These are phyloP conservation scores for Valencia hispanica DNA, from an alignment of 2,797 vertebrate genomes.

Conservation along the genomic window DNA sequence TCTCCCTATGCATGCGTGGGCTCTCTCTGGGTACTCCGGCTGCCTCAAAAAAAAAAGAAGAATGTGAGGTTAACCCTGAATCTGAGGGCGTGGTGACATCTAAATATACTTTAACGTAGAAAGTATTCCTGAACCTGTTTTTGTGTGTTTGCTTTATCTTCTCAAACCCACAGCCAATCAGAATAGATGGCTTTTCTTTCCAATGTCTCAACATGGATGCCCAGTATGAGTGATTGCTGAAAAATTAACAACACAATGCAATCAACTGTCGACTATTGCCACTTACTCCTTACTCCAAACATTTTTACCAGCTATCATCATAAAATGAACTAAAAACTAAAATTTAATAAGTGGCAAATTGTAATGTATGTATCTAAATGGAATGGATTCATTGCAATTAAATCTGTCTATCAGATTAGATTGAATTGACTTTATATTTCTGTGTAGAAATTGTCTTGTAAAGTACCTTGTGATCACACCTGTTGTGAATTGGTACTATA, in stretches of 20 bases:
- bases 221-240: not conserved
- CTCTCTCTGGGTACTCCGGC: too few relatives aligned
- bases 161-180: not conserved
- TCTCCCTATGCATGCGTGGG: too few relatives aligned
- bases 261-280: not conserved
- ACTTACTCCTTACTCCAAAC: not conserved
- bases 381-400: not conserved
- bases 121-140: not conserved
- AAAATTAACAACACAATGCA: not conserved
- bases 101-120: not conserved
- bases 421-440: not conserved
- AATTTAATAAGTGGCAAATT: not conserved
- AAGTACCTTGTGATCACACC: not conserved
- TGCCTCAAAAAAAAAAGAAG: too few relatives aligned
- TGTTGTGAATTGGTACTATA: not conserved
- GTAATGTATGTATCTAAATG: not conserved
- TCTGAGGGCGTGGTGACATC: constrained; percentile 25
- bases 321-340: not conserved
- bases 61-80: too few relatives aligned
- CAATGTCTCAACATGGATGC: not conserved
- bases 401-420: not conserved
- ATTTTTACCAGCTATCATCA: not conserved
- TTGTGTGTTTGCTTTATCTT: not conserved
- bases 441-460: not conserved
- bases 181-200: not conserved